Conservation (phyloP, 2,113 vertebrate species). For the Chaetodon auriga region DNA sequence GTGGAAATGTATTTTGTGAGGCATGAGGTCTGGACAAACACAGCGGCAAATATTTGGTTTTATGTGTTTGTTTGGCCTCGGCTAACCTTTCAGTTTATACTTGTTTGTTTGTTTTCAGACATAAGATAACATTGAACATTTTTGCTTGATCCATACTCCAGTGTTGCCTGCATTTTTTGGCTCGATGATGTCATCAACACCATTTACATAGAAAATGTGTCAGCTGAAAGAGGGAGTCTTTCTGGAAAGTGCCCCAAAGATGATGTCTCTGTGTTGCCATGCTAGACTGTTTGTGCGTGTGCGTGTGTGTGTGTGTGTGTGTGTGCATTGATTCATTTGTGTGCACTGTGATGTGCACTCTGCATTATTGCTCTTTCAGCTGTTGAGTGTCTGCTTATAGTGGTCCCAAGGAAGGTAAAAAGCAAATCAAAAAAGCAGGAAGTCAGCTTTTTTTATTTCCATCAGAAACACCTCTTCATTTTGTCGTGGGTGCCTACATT, state of each 20-base stretch:
- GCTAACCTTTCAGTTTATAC: conserved; percentile 30
- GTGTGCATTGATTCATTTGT: conserved; percentile 6
- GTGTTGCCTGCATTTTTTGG: neutral
- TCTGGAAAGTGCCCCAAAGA: neutral
- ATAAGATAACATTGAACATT: neutral
- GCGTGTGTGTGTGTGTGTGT: neutral
- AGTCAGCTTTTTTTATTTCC: conserved; percentile 61
- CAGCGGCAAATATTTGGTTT: conserved; percentile 36
- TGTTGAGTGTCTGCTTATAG: conserved; percentile 18
- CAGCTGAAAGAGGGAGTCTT: neutral
- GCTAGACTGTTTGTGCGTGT: neutral
- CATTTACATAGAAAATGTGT: conserved; percentile 31
- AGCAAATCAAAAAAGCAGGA: conserved; percentile 34
- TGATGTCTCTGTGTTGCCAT: neutral
- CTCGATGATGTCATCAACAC: conserved; percentile 1
- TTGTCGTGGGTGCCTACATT: conserved; percentile 36
- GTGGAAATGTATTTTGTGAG: conserved; percentile 28
- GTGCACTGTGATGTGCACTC: conserved; percentile 8
- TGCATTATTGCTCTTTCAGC: conserved; percentile 44
- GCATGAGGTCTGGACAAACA: conserved; percentile 19
- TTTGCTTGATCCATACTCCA: neutral
- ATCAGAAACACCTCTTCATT: conserved; percentile 56
- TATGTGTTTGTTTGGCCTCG: conserved; percentile 32
- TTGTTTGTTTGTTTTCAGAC: neutral
- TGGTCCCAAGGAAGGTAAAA: conserved; percentile 41